Percentiles rank a stretch among this genome's conserved stretches.
These are phyloP conservation scores for Muntiacus reevesi DNA, from an alignment of 2,113 vertebrate genomes.

Conservation along the genomic window DNA sequence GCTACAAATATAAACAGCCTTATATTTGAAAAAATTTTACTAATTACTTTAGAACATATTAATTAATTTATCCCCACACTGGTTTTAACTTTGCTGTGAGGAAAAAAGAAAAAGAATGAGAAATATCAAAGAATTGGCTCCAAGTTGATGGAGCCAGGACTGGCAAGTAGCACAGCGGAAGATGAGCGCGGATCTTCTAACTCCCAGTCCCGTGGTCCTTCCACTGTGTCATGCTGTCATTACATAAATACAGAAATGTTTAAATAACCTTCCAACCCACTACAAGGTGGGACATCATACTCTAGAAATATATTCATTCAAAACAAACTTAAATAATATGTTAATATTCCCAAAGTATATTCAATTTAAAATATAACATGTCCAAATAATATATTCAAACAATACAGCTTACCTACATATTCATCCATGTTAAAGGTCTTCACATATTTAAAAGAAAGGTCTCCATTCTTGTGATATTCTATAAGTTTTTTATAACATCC, in stretches of 20 bases:
- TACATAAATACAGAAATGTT: not conserved
- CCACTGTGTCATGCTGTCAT: not conserved
- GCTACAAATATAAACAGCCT: not conserved
- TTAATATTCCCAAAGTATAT: not conserved
- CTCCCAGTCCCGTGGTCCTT: not conserved
- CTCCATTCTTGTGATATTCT: conserved; percentile 87
- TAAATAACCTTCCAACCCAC: not conserved
- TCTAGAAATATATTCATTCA: not conserved
- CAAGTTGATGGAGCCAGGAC: not conserved
- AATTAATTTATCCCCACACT: not conserved
- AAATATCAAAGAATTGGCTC: not conserved
- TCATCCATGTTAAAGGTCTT: conserved; percentile 92
- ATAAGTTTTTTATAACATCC: conserved; percentile 88
- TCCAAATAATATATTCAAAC: not conserved
- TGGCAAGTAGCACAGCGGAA: not conserved
- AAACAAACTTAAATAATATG: not conserved
- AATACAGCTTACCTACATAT: conserved; percentile 84
- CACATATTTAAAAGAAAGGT: conserved; percentile 88
- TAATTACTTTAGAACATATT: conserved; percentile 5
- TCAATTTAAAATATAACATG: conserved; percentile 14
- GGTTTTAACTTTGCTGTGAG: not conserved
- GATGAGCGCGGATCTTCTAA: not conserved
- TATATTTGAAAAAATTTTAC: not conserved
- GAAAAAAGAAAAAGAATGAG: not conserved
- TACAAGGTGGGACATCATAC: not conserved